These are phyloP conservation scores for Champsocephalus esox DNA, from an alignment of 2,797 vertebrate species.

Conservation along the genomic window DNA sequence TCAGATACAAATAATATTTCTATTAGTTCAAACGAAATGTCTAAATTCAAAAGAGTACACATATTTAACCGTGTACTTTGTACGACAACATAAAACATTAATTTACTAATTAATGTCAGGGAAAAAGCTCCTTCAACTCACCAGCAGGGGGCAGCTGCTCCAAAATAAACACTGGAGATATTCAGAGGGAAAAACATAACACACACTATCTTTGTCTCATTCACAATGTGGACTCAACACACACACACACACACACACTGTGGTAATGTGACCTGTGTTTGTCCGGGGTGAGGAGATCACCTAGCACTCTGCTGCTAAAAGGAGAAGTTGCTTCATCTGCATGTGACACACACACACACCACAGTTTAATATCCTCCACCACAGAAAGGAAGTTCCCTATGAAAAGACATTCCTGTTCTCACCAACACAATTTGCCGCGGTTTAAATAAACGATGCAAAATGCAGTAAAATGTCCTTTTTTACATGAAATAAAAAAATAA, in stretches of 20 bases:
- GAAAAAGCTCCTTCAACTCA: background rate
- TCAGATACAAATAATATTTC: no score
- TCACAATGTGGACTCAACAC: background rate
- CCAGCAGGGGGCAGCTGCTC: constrained; percentile 8
- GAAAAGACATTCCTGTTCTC: no score
- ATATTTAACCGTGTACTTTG: no score
- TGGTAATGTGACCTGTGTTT: constrained; percentile 39
- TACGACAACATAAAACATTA: no score
- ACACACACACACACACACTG: background rate
- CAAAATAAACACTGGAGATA: constrained; percentile 3
- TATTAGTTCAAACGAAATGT: no score
- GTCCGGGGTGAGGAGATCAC: constrained; percentile 30
- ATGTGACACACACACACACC: constrained; percentile 29
- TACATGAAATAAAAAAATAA: no score
- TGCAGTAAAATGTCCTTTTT: no score
- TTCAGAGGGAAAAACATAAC: background rate
- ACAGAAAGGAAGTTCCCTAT: no score
- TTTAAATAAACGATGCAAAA: no score
- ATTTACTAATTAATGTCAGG: no score
- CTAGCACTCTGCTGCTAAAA: constrained; percentile 38
- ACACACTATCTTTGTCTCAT: constrained; percentile 15
- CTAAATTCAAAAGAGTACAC: no score
- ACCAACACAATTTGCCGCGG: no score
- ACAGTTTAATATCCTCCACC: background rate
- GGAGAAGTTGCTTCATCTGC: constrained; percentile 47